Conservation (phyloP, 2,888 invertebrate species). For the Unio delphinus region DNA sequence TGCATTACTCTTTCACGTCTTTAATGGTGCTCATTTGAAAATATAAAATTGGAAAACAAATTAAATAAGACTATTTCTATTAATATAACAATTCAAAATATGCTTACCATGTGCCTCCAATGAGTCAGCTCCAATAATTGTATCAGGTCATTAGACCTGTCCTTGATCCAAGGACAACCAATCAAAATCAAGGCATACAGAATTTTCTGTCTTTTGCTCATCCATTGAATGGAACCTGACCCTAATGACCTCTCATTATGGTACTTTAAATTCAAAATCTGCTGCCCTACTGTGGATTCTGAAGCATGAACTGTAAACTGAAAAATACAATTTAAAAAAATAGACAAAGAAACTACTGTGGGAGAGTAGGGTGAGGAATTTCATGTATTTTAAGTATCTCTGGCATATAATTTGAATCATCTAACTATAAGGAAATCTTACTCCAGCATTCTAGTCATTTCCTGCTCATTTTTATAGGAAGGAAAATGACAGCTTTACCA, state of each 20-base stretch:
- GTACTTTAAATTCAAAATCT: slow-evolving; percentile 84
- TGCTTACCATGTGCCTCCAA: slow-evolving; percentile 40
- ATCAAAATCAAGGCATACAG: slow-evolving; percentile 57
- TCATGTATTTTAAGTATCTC: no score
- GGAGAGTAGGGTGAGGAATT: no score
- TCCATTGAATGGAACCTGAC: slow-evolving; percentile 35
- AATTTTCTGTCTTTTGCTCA: slow-evolving; percentile 56
- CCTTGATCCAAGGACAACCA: slow-evolving; percentile 61
- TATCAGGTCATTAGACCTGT: slow-evolving; percentile 48
- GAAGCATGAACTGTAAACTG: slow-evolving; percentile 57
- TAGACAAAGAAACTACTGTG: no score
- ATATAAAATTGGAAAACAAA: no score
- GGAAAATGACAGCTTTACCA: no score
- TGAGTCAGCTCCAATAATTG: slow-evolving; percentile 30
- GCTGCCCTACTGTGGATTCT: slow-evolving; percentile 84
- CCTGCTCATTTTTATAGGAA: no score
- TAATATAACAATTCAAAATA: not conserved
- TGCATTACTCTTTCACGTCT: no score
- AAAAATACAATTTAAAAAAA: not conserved
- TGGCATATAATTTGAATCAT: no score
- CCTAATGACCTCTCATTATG: slow-evolving; percentile 25
- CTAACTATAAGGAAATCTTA: no score
- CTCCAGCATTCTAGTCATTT: no score
- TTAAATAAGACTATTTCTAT: not conserved
- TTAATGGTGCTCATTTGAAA: no score